These are phyloP conservation scores for Canis aureus DNA, from an alignment of 2,113 vertebrate genomes.

Conservation along the genomic window DNA sequence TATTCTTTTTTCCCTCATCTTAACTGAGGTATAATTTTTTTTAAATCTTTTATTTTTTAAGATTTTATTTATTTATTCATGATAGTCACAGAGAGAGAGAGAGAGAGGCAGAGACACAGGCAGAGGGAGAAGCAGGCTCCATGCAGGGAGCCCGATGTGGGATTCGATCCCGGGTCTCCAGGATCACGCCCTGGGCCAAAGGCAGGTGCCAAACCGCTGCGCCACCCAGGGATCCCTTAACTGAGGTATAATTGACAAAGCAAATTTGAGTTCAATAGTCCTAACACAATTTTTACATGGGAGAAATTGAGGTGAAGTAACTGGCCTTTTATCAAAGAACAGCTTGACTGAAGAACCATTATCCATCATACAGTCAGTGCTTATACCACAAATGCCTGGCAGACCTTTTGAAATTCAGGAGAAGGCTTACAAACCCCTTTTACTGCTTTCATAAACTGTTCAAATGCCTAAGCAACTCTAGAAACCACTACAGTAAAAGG, in stretches of 20 bases:
- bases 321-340: neutral
- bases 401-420: neutral
- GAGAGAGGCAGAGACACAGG: no score
- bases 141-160: no score
- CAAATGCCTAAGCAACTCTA: neutral
- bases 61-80: no score
- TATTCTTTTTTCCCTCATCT: neutral
- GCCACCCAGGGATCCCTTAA: neutral
- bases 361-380: neutral
- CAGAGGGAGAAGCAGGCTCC: no score
- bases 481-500: neutral
- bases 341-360: neutral
- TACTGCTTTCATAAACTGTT: conserved; percentile 24
- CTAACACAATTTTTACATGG: neutral
- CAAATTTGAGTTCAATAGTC: neutral
- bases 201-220: no score
- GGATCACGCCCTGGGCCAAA: no score
- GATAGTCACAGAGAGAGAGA: no score
- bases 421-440: neutral
- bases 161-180: no score
- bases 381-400: neutral
- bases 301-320: neutral
- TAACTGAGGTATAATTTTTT: neutral
- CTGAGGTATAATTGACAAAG: neutral
- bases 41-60: no score